phyloP scores from a whole-genome alignment of 2,888 invertebrate genomes.

The Lydus trimaculatus region DNA sequence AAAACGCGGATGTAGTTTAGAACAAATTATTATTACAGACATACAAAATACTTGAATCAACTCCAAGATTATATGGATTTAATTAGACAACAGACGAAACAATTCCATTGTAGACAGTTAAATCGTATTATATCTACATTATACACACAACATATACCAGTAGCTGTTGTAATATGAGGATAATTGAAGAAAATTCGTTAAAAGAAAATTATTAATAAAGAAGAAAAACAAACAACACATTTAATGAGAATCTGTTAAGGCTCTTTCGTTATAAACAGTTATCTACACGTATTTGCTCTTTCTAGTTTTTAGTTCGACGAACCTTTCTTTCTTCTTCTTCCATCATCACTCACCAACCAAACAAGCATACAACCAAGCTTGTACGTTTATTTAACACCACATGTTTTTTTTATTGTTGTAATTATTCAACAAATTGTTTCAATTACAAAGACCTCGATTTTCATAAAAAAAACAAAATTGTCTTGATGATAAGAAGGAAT shows the following conservation, averaged over 20 bases:
- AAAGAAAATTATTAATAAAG: not conserved
- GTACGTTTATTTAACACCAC: no score
- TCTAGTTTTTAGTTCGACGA: constrained; percentile 4
- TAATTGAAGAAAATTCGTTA: not conserved
- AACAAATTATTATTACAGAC: constrained; percentile 15
- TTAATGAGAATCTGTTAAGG: not conserved
- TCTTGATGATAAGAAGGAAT: not conserved
- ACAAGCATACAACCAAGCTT: no score
- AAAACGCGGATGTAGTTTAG: constrained; percentile 3
- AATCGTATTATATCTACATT: no score
- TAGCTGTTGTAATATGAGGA: not conserved
- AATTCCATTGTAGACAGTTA: constrained; percentile 10
- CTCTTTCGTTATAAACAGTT: not conserved
- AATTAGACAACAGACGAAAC: constrained; percentile 16
- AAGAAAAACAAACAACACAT: not conserved
- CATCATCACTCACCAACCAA: not conserved
- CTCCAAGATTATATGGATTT: constrained; percentile 16
- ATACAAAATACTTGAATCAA: constrained; percentile 10
- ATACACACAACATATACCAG: not conserved
- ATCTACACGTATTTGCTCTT: no score
- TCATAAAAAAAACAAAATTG: not conserved
- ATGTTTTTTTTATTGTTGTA: no score
- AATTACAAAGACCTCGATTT: no score
- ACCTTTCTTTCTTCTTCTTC: not conserved
- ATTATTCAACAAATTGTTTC: not conserved